phyloP scores from a whole-genome alignment of 2,113 vertebrate genomes.

The Cervus canadensis region DNA sequence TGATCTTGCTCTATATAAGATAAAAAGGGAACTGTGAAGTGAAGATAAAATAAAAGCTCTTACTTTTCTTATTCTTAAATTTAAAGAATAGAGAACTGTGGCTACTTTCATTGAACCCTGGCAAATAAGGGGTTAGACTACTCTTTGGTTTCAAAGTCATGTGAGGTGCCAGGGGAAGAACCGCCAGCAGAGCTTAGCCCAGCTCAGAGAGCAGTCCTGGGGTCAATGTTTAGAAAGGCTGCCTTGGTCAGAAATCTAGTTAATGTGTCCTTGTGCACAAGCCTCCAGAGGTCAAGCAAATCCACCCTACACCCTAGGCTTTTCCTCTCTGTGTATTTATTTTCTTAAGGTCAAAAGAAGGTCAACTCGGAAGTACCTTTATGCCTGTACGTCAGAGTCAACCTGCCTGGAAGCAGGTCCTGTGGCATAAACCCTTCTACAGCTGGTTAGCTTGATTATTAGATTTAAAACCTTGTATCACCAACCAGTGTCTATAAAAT shows the following conservation, averaged over 20 bases:
- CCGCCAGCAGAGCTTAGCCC: not conserved
- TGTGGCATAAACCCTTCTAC: not conserved
- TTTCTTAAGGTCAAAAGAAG: slow-evolving; percentile 28
- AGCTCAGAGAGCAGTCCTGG: not conserved
- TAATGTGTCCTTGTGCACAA: not conserved
- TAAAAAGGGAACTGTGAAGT: not conserved
- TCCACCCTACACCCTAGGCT: not conserved
- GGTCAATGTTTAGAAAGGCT: not conserved
- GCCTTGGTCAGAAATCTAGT: not conserved
- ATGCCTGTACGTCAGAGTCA: not conserved
- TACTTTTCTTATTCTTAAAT: not conserved
- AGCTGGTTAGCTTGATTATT: not conserved
- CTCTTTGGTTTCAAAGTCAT: not conserved
- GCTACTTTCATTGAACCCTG: not conserved
- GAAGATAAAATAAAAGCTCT: not conserved
- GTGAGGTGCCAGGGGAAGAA: not conserved
- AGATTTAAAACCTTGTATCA: slow-evolving; percentile 2
- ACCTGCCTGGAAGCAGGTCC: not conserved
- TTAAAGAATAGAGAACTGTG: not conserved
- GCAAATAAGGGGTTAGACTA: not conserved
- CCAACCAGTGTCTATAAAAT: not conserved
- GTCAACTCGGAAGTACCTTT: not conserved
- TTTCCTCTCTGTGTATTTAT: not conserved
- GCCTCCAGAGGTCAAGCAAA: not conserved
- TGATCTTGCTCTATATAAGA: not conserved